Base-by-base conservation (phyloP, 2,113 vertebrate species). In the Perca flavescens region DNA sequence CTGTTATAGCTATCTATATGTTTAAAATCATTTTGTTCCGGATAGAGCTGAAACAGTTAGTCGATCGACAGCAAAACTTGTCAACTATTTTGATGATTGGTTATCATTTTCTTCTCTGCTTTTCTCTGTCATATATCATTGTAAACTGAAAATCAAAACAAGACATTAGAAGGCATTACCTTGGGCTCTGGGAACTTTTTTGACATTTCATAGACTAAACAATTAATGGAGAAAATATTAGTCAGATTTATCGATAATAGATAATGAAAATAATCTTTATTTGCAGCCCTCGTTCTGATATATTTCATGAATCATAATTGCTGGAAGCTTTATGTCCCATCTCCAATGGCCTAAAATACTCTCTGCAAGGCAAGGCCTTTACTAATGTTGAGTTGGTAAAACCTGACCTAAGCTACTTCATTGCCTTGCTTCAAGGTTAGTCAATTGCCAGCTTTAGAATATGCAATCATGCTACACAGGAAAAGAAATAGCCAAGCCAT, bases 401-500 rank as follows among this genome's bases (percentile, higher is more conserved):
- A 22, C 34, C 19, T 54, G 56, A 69, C 47, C 54, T 14, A 2
- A 36, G 25, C 57, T 14, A 14, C 72, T 19, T 62, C 9, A 47
- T 57, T 43, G 62, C n/a, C 19, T 82, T 21, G 21, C 61, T 46
- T 66, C 52, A 46, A 57, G 74, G 60, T 40, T 43, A 6, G n/a
- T 28, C 4, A 1, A 36, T 36, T 19, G 21, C 9, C 62, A 46
- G 56, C 43, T 47, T 50, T 14, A 56, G 47, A 25, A 49, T 61
- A 31, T 21, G 25, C 13, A 34, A 15, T 53, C 43, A 6, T 56
- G 28, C 66, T 15, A 63, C 36, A 52, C 52, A 43, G 40, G 11
- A 13, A 14, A 53, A 50, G 36, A 25, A 46, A 34, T n/a, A 54
- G 10, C 52, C 60, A 15, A 19, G 14, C 22, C 28, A 16, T 28